Conservation (phyloP, 30 jellyfish, hydroid and myxozoan species). For the Rhopilema esculentum region DNA sequence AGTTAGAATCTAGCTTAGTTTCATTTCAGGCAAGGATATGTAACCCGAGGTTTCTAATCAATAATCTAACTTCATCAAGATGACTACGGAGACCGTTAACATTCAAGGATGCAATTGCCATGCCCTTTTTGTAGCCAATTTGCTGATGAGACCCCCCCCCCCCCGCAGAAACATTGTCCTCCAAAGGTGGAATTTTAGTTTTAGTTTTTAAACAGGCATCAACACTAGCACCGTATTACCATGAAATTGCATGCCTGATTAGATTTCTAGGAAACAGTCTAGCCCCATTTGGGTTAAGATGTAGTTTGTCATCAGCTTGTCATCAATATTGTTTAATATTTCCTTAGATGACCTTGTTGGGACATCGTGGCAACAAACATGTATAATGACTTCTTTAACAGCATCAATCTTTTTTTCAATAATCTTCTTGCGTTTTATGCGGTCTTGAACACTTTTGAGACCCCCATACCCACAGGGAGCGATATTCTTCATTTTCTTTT, state of each 20-base stretch:
- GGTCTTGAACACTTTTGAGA: conserved; percentile 2
- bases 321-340: too few relatives aligned
- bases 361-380: too few relatives aligned
- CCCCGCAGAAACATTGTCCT: not conserved
- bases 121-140: conserved; percentile 54
- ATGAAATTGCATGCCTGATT: too few relatives aligned
- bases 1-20: not conserved
- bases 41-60: conserved; percentile 11
- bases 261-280: too few relatives aligned
- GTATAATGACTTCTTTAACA: too few relatives aligned
- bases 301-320: too few relatives aligned
- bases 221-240: not conserved
- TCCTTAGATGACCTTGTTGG: too few relatives aligned
- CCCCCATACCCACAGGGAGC: conserved; percentile 23
- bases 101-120: conserved; percentile 51
- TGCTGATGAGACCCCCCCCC: conserved; percentile 27
- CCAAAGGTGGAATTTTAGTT: not conserved
- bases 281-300: too few relatives aligned
- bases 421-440: not conserved
- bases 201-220: not conserved
- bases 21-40: conserved; percentile 20
- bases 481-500: not conserved
- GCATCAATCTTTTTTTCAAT: too few relatives aligned
- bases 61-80: conserved; percentile 26
- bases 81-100: conserved; percentile 43